phyloP scores from a whole-genome alignment of 2,797 vertebrate species.

The Lepidocolaptes lacrymiger region DNA sequence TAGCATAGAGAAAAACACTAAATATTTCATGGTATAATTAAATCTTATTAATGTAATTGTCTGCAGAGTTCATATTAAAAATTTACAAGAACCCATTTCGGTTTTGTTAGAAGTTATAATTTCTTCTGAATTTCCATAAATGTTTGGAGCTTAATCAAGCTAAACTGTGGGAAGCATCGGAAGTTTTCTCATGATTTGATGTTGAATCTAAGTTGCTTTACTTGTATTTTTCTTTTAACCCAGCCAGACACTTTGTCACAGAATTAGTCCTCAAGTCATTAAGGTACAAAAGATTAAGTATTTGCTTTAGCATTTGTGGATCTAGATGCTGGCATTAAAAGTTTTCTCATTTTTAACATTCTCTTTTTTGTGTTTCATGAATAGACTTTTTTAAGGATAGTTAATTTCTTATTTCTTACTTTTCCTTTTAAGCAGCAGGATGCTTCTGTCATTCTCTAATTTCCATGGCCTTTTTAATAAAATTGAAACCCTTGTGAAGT shows the following conservation, averaged over 20 bases:
- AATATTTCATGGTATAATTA: conserved; percentile 59
- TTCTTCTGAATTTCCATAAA: neutral
- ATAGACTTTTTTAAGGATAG: neutral
- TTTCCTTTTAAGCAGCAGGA: neutral
- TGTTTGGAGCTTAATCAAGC: neutral
- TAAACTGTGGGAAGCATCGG: neutral
- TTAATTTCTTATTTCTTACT: neutral
- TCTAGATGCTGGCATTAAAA: neutral
- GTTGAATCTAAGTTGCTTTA: neutral
- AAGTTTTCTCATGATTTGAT: neutral
- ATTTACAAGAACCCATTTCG: neutral
- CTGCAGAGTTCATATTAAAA: conserved; percentile 36
- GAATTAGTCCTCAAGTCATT: neutral
- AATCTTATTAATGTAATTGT: conserved; percentile 56
- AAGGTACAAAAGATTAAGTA: neutral
- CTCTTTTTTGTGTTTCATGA: neutral
- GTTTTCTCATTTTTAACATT: neutral
- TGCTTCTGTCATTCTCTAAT: neutral
- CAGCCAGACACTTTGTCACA: neutral
- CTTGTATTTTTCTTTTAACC: neutral
- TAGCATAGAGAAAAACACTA: conserved; percentile 18
- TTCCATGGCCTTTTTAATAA: neutral
- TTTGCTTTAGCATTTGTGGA: neutral
- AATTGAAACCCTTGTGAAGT: conserved; percentile 11
- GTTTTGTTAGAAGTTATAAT: neutral